phyloP scores from a whole-genome alignment of 2,888 invertebrate species.

The Tridacna gigas region DNA sequence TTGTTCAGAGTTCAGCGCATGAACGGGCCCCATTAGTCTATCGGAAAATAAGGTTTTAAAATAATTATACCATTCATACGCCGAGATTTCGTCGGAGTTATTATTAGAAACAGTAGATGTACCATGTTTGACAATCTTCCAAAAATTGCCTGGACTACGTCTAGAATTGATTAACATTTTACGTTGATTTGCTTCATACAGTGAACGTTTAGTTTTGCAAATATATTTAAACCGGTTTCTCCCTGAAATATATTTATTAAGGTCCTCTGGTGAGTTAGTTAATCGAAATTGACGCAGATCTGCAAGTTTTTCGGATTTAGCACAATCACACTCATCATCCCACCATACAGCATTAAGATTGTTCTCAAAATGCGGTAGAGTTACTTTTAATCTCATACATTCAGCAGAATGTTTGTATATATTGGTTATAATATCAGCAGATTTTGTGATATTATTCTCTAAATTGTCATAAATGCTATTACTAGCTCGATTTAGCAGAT shows the following conservation, averaged over 20 bases:
- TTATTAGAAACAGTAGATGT: not conserved
- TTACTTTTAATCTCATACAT: not conserved
- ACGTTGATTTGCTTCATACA: not conserved
- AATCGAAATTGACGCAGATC: not conserved
- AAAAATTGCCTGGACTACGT: not conserved
- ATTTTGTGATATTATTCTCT: not conserved
- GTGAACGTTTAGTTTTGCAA: not conserved
- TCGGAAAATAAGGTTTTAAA: constrained; percentile 1
- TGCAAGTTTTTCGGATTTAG: not conserved
- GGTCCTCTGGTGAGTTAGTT: not conserved
- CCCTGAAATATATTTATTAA: not conserved
- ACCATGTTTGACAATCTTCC: not conserved
- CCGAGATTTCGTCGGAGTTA: not conserved
- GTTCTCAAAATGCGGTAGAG: not conserved
- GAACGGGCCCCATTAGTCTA: not conserved
- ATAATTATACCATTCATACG: not conserved
- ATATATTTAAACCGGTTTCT: not conserved
- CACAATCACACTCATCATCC: not conserved
- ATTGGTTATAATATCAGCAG: not conserved
- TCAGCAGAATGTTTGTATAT: not conserved
- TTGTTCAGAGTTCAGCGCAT: not conserved
- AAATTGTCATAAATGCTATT: not conserved
- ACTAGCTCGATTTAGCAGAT: not conserved
- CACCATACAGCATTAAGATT: not conserved
- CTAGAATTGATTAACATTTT: not conserved